These are phyloP conservation scores for Sabellastarte sp. DNA, from an alignment of 2,888 invertebrate species.

Conservation along the genomic window DNA sequence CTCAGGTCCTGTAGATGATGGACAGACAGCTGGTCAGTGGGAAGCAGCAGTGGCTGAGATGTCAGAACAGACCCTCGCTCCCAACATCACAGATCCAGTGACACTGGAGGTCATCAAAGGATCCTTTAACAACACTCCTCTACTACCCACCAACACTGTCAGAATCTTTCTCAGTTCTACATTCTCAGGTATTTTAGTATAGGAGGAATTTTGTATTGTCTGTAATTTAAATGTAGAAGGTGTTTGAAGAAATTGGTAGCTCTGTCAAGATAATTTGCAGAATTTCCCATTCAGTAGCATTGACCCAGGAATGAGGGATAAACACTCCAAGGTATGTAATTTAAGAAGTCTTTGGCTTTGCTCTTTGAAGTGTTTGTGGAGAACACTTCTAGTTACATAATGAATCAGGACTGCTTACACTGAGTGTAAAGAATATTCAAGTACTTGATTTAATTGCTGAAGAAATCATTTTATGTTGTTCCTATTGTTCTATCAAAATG, in stretches of 20 bases:
- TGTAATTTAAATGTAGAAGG: too few relatives aligned
- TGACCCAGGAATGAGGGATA: too few relatives aligned
- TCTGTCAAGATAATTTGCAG: too few relatives aligned
- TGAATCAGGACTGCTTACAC: background rate
- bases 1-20: too few relatives aligned
- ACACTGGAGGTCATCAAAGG: constrained; percentile 3
- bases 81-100: background rate
- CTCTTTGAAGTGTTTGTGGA: background rate
- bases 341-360: background rate
- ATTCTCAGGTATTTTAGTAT: constrained; percentile 38
- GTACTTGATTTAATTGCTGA: background rate
- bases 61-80: too few relatives aligned
- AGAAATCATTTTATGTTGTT: background rate
- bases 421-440: background rate
- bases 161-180: constrained; percentile 39
- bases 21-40: too few relatives aligned
- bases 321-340: too few relatives aligned
- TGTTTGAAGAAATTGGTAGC: too few relatives aligned
- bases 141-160: constrained; percentile 22
- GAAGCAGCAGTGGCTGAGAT: too few relatives aligned
- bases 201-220: too few relatives aligned
- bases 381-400: background rate
- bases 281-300: too few relatives aligned
- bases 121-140: constrained; percentile 13
- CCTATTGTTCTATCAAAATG: too few relatives aligned